A percentile compares a stretch with the other conserved stretches of the same genome.
phyloP scores from a whole-genome alignment of 64 coral and sea anemone genomes.

The Dendronephthya gigantea region DNA sequence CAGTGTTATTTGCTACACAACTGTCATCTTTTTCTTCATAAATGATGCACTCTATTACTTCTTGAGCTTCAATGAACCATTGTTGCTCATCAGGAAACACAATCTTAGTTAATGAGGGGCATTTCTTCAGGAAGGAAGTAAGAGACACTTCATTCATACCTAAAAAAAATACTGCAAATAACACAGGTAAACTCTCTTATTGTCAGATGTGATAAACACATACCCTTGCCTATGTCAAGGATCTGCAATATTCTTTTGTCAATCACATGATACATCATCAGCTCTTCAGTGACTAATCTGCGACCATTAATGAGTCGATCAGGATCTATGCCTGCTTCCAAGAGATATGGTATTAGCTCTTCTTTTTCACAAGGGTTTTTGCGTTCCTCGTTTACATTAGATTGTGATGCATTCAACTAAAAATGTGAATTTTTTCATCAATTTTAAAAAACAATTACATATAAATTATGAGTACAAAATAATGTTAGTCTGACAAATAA shows the following conservation, averaged over 20 bases:
- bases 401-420: background rate
- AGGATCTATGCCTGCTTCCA: background rate
- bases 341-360: background rate
- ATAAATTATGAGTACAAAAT: too few species aligned
- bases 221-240: too few species aligned
- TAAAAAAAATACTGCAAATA: background rate
- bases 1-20: background rate
- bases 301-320: background rate
- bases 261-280: background rate
- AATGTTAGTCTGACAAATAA: too few species aligned
- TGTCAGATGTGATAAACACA: too few species aligned
- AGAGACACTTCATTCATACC: background rate
- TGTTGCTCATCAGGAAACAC: background rate
- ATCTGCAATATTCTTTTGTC: too few species aligned
- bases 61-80: too few species aligned
- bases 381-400: background rate
- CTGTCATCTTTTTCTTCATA: background rate
- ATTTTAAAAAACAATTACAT: too few species aligned
- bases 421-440: background rate
- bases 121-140: background rate
- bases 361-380: background rate
- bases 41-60: too few species aligned
- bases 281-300: background rate
- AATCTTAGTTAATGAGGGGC: background rate
- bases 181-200: too few species aligned